These are phyloP conservation scores for Drosophila micromelanica DNA, from an alignment of 1,140 invertebrate species.

Conservation along the genomic window DNA sequence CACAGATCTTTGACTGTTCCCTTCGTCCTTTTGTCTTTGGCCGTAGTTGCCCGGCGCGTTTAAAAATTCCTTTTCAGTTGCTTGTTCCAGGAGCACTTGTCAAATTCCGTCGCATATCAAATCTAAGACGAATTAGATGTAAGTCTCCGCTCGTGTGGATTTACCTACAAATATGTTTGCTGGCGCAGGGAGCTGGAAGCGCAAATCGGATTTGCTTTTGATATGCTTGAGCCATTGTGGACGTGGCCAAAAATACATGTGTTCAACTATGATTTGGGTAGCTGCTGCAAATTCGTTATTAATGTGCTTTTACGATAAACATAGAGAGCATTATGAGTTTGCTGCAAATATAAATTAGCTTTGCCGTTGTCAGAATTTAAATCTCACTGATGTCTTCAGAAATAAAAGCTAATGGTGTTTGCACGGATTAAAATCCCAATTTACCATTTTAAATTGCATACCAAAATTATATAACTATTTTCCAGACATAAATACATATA, in stretches of 20 bases:
- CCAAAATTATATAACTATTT: no score
- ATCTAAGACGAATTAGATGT: slow-evolving; percentile 44
- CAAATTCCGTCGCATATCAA: slow-evolving; percentile 42
- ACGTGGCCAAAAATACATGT: slow-evolving; percentile 8
- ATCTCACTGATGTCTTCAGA: no score
- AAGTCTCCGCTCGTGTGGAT: slow-evolving; percentile 18
- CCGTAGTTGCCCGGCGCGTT: background rate
- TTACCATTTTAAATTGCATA: background rate
- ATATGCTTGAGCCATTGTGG: slow-evolving; percentile 30
- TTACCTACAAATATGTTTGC: background rate
- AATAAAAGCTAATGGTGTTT: no score
- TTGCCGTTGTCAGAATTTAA: no score
- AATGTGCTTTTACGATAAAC: background rate
- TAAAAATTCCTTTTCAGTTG: slow-evolving; percentile 29
- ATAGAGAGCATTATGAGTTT: background rate
- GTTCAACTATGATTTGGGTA: slow-evolving; percentile 1
- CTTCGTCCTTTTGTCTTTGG: slow-evolving; percentile 21
- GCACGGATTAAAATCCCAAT: no score
- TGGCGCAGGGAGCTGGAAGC: background rate
- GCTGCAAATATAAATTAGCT: background rate
- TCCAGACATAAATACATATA: no score
- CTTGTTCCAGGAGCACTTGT: slow-evolving; percentile 28
- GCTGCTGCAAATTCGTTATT: background rate
- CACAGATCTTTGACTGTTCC: slow-evolving; percentile 16
- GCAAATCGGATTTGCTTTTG: slow-evolving; percentile 38